These are phyloP conservation scores for Lates calcarifer DNA, from an alignment of 2,113 vertebrate species.

Conservation along the genomic window DNA sequence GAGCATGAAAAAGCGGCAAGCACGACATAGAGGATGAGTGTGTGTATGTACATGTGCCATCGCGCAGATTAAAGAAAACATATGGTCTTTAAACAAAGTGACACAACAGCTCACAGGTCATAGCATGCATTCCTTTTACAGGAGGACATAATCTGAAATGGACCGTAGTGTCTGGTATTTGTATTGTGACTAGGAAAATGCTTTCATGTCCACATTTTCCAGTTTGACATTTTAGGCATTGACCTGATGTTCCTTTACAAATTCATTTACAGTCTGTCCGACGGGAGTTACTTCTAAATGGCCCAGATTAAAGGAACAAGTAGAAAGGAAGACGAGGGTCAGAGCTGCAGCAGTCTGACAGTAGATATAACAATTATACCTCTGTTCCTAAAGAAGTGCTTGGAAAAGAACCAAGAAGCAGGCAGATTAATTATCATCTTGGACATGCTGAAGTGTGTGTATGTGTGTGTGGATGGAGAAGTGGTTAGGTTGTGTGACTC, in stretches of 20 bases:
- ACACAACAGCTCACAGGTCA: slow-evolving; percentile 15
- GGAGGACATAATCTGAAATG: slow-evolving; percentile 41
- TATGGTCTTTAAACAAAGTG: slow-evolving; percentile 35
- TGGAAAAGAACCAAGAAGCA: slow-evolving; percentile 67
- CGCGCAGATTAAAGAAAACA: slow-evolving; percentile 50
- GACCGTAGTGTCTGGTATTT: slow-evolving; percentile 54
- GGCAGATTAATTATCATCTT: slow-evolving; percentile 74
- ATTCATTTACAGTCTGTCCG: slow-evolving; percentile 30
- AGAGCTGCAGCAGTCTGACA: slow-evolving; percentile 44
- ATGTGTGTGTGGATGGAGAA: slow-evolving; percentile 56
- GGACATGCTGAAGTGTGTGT: slow-evolving; percentile 37
- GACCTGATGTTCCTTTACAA: slow-evolving; percentile 15
- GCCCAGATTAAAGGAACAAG: slow-evolving; percentile 36
- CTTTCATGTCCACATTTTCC: slow-evolving; percentile 42
- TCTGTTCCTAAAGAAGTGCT: slow-evolving; percentile 66
- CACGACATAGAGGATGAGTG: not conserved
- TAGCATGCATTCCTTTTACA: slow-evolving; percentile 41
- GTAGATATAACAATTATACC: slow-evolving; percentile 66
- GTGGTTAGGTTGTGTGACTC: slow-evolving; percentile 71
- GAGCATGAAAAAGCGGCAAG: slow-evolving; percentile 25
- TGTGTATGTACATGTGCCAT: slow-evolving; percentile 13
- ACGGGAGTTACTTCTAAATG: slow-evolving; percentile 18
- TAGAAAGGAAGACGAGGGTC: slow-evolving; percentile 45
- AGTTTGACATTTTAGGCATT: slow-evolving; percentile 15
- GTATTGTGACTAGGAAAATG: slow-evolving; percentile 42